phyloP scores from a whole-genome alignment of 1,140 invertebrate genomes.

The Plectrocnemia conspersa region DNA sequence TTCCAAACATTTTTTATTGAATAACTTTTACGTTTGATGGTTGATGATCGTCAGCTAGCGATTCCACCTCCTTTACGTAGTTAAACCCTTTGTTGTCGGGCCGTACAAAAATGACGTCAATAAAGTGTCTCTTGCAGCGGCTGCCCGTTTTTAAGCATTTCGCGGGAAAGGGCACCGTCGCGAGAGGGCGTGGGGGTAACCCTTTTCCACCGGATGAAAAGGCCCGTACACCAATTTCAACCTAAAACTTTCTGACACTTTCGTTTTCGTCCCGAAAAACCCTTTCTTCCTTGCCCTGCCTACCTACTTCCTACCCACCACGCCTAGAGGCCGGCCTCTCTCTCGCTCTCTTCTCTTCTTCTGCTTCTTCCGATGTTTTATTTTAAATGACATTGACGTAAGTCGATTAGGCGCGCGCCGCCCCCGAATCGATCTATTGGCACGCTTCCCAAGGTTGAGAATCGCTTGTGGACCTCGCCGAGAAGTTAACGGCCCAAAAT shows the following conservation, averaged over 20 bases:
- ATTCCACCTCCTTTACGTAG: slow-evolving; percentile 16
- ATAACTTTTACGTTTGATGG: too few relatives aligned
- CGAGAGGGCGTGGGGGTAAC: not conserved
- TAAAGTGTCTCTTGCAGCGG: slow-evolving; percentile 23
- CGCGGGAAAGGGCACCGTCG: not conserved
- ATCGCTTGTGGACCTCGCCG: slow-evolving; percentile 3
- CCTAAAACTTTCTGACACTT: slow-evolving; percentile 36
- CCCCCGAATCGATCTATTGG: slow-evolving; percentile 20
- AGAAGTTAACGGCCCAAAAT: slow-evolving; percentile 2
- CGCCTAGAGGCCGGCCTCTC: too few relatives aligned
- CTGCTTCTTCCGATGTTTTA: slow-evolving; percentile 33
- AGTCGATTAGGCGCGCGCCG: slow-evolving; percentile 30
- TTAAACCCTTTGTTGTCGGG: slow-evolving; percentile 7
- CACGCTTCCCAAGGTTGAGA: slow-evolving; percentile 8
- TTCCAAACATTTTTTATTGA: too few relatives aligned
- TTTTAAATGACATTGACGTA: slow-evolving; percentile 36
- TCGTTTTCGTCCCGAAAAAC: slow-evolving; percentile 23
- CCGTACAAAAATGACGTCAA: slow-evolving; percentile 23
- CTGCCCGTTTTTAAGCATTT: slow-evolving; percentile 7
- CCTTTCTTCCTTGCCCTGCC: not conserved
- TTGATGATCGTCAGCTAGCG: too few relatives aligned
- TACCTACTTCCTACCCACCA: not conserved
- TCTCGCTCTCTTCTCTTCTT: slow-evolving; percentile 14
- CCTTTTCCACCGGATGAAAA: slow-evolving; percentile 19
- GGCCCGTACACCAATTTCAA: slow-evolving; percentile 33